phyloP scores from a whole-genome alignment of 1,140 invertebrate species.

The Lordiphosa stackelbergi region DNA sequence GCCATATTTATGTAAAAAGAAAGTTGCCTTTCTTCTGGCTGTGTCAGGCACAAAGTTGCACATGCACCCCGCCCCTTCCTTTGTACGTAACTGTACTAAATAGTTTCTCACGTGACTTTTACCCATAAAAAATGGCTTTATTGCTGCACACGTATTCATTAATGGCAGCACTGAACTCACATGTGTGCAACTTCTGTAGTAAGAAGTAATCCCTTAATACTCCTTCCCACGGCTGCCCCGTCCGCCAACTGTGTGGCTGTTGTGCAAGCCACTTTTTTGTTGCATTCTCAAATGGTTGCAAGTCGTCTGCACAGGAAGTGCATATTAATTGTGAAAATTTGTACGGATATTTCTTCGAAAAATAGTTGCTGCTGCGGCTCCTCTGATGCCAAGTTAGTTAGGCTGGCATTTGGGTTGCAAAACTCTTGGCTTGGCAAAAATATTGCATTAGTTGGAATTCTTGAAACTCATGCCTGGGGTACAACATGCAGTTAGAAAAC shows the following conservation, averaged over 20 bases:
- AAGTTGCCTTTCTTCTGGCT: conserved; percentile 68
- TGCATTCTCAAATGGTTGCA: conserved; percentile 59
- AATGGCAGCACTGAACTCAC: conserved; percentile 73
- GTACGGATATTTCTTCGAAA: conserved; percentile 69
- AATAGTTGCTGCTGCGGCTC: conserved; percentile 40
- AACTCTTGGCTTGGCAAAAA: conserved; percentile 17
- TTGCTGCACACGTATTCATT: conserved; percentile 75
- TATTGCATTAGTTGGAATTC: conserved; percentile 28
- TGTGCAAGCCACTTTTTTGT: conserved; percentile 25
- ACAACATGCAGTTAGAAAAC: conserved; percentile 12
- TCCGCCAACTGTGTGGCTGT: conserved; percentile 16
- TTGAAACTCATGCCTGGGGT: conserved; percentile 18
- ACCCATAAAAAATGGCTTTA: conserved; percentile 73
- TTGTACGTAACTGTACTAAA: conserved; percentile 63
- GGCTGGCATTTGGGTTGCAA: conserved; percentile 10
- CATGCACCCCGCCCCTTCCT: conserved; percentile 18
- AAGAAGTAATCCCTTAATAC: conserved; percentile 14
- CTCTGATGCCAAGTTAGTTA: conserved; percentile 4
- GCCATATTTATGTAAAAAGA: conserved; percentile 56
- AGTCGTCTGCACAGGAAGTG: conserved; percentile 74
- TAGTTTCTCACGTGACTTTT: conserved; percentile 74
- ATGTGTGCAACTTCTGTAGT: conserved; percentile 42
- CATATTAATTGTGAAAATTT: conserved; percentile 76
- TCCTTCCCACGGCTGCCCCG: not conserved
- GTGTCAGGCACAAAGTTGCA: conserved; percentile 69